Evolutionary conservation across 1,140 invertebrate species (phyloP), one percentile per base, ranked within the genome.

Genomic region (Himalopsyche phryganea): DNA sequence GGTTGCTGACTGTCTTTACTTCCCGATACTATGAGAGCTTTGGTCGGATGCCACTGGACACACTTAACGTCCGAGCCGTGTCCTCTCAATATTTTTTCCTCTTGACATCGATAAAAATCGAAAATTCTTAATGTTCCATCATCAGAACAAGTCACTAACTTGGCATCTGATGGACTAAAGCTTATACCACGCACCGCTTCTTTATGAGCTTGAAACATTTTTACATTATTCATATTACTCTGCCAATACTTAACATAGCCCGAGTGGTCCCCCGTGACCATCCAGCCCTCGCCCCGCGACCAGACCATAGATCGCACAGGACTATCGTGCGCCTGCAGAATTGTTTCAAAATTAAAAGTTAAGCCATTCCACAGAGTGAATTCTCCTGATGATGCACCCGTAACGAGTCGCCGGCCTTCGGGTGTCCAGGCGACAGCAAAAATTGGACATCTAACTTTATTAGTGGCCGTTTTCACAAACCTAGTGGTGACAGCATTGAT

Each of bases 161-260:
- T 99, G 69, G 87, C 87, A 83, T 99, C 98, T 71, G 92, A 93
- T 48, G 98, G 96, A 80, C 95, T 96, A 84, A 99, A 99, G 85
- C 96, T 98, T 81, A 99, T 91, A 78, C 95, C 96, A 75, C 98
- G 85, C 67, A 99, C 90, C 59, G 98, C 91, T 83, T 99, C 98
- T 86, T 99, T 98, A 78, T 99, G 98, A 28, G 96, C 98, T 81
- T 98, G 96, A 83, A 96, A 99, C 94, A 99, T 98, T 84, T 99
- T 98, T 14, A 99, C 98, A 80, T 99, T 99, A 81, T 99, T 99
- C 97, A 99, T 99, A 79, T 99, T 99, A 65, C 94, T 96, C 82
- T 99, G 98, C 98, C 98, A 99, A 80, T 99, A 99, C 71, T 99
- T 99, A 40, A 99, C 94, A 72, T 94, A 99, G 28, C 98, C 98